These are phyloP conservation scores for Tamias sibiricus DNA, from an alignment of 2,113 vertebrate genomes.

Conservation along the genomic window DNA sequence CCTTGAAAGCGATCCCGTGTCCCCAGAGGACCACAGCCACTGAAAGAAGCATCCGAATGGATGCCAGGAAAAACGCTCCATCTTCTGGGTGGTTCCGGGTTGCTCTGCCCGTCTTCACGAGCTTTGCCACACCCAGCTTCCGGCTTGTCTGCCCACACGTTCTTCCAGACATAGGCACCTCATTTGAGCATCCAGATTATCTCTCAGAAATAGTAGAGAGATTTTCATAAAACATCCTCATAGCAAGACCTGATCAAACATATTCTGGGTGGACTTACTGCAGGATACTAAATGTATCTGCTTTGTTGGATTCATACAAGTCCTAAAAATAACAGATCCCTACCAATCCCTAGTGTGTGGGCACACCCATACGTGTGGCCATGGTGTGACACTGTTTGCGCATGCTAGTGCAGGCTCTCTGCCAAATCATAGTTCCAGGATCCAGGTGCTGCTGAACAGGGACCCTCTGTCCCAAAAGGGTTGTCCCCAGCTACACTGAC, in stretches of 20 bases:
- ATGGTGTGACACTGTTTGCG: not conserved
- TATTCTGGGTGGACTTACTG: not conserved
- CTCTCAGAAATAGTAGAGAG: constrained; percentile 1
- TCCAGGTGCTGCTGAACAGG: not conserved
- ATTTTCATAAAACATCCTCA: not conserved
- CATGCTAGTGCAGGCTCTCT: not conserved
- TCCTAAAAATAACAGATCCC: not conserved
- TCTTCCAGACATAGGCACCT: not conserved
- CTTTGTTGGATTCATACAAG: not conserved
- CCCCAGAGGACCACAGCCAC: not conserved
- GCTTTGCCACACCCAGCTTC: not conserved
- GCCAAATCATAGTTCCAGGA: not conserved
- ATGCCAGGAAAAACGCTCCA: not conserved
- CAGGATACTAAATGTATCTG: not conserved
- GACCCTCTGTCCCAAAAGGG: not conserved
- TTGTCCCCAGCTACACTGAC: not conserved
- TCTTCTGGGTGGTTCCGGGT: not conserved
- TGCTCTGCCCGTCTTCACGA: not conserved
- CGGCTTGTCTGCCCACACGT: not conserved
- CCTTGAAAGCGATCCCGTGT: not conserved
- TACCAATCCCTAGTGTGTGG: not conserved
- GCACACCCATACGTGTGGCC: too few relatives aligned
- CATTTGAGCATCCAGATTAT: not conserved
- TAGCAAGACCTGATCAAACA: not conserved
- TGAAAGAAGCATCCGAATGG: not conserved